Base-by-base conservation (phyloP, 2,797 vertebrate genomes). In the Helarctos malayanus region DNA sequence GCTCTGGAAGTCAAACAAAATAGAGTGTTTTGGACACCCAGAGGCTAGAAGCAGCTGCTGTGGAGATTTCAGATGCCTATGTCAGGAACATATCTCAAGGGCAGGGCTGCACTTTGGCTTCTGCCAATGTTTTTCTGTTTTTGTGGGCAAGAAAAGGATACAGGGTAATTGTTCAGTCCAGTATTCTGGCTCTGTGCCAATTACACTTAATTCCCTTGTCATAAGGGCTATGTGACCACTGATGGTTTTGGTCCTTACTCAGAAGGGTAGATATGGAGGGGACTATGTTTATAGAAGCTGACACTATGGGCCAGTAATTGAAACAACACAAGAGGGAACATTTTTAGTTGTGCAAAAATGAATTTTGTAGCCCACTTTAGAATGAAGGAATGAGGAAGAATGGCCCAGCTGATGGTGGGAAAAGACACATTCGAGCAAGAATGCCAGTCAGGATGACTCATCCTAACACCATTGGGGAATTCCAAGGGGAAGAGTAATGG, bases 61-160 rank as follows among this genome's bases (percentile, higher is more conserved):
- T 87, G 65, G 52, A 96, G 65, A 92, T 63, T 81, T 75, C 35
- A 90, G 52, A 92, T 81, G 35, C 45, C 59, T 96, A 18, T 78
- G 14, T 73, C 57, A 82, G n/a, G 19, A 92, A 32, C 27, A 65
- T 87, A 84, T 89, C 45, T 95, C 52, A 86, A 87, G 38, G 86
- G 10, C 15, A 81, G 38, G 54, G 61, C 8, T 84, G 15, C 3
- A 81, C 6, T 89, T 81, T 73, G 29, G 7, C 69, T 79, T n/a
- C 32, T 80, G 15, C 29, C 27, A 76, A 63, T 86, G 14, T 89
- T 93, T 96, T 93, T 61, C 68, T 93, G 35, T 54, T 95, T 93
- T 68, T 82, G 13, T 84, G 18, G 4, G 21, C 25, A 86, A 91
- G 65, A 93, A 79, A 85, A 83, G 18, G 27, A 57, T 54, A 54